Base-by-base conservation (phyloP, 2,888 invertebrate genomes). In the Dorcus parallelipipedus region DNA sequence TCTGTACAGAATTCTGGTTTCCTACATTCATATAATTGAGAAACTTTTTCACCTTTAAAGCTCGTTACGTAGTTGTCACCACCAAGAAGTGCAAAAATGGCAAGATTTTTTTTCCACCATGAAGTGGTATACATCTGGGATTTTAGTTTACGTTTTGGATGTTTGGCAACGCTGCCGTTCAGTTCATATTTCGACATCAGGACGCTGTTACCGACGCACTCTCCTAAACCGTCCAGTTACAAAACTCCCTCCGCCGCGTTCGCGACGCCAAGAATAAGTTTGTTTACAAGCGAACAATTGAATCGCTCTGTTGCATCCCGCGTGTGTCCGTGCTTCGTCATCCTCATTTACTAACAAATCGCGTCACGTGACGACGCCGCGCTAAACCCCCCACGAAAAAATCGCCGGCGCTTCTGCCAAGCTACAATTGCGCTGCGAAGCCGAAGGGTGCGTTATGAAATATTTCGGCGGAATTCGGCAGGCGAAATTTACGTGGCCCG, bases 221-320 rank as follows among this genome's bases (percentile, higher is more conserved):
- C 53, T 49, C 42, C 26, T 41, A 38, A 49, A 40, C 38, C 38
- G 51, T 51, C 33, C 57, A 20, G 43, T 42, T 43, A 40, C 48
- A 39, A 58, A 38, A 26, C 55, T 42, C 40, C 14, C 38, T 38
- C 40, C 52, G 49, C 38, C 49, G 26, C 26, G 26, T 49, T 49
- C 26, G 49, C 17, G 20, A 50, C 55, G 59, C 67, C 61, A 64
- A 65, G 59, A 61, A 65, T 67, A 66, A 62, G 53, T 54, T 53
- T 68, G 67, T 68, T 68, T 68, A 68, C 66, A 62, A 65, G 62
- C 58, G 59, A 54, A 56, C 49, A 33, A 33, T 33, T 33, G 26
- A 33, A 33, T 7, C 20, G 20, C 20, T 1, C 2, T 20, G 20
- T 20, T 20, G 26, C 26, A 33, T 33, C 26, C 26, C 26, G 26